Evolutionary conservation across 2,888 invertebrate genomes (phyloP).

Genomic region (Eudasyphora cyanicolor): DNA sequence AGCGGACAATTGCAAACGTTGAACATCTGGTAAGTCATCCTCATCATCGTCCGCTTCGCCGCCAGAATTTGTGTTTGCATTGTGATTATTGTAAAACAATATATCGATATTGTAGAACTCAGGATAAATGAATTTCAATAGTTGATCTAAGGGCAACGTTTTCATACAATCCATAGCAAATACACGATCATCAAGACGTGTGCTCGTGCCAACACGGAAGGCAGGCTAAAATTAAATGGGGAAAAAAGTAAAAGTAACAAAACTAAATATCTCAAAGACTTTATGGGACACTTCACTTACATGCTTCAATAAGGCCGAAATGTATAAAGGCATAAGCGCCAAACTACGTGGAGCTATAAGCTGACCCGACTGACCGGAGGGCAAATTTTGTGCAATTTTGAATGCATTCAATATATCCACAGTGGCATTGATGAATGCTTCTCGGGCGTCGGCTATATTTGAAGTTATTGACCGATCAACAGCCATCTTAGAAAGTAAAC

Average conservation of each 20-base stretch:
- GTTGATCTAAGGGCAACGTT: constrained; percentile 88
- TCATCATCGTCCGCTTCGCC: constrained; percentile 75
- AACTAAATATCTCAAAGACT: neutral
- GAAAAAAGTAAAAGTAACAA: too few species aligned
- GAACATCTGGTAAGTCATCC: constrained; percentile 84
- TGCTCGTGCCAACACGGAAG: constrained; percentile 93
- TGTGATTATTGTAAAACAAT: constrained; percentile 82
- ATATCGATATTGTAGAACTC: constrained; percentile 93
- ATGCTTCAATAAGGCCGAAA: constrained; percentile 93
- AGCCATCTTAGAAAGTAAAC: constrained; percentile 97
- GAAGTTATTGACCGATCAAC: constrained; percentile 94
- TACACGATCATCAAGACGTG: constrained; percentile 95
- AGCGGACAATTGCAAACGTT: constrained; percentile 91
- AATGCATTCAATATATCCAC: constrained; percentile 92
- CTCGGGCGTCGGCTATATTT: constrained; percentile 94
- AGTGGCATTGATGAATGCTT: constrained; percentile 97
- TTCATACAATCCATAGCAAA: constrained; percentile 97
- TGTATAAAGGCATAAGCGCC: constrained; percentile 91
- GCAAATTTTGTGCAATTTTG: constrained; percentile 84
- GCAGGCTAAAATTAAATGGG: constrained; percentile 87
- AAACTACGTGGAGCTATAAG: constrained; percentile 89
- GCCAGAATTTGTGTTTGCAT: constrained; percentile 64
- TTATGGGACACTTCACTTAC: constrained; percentile 81
- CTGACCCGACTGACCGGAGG: constrained; percentile 82
- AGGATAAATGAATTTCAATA: constrained; percentile 94